Conservation (phyloP, 2,113 vertebrate genomes). For the Pollachius pollachius region DNA sequence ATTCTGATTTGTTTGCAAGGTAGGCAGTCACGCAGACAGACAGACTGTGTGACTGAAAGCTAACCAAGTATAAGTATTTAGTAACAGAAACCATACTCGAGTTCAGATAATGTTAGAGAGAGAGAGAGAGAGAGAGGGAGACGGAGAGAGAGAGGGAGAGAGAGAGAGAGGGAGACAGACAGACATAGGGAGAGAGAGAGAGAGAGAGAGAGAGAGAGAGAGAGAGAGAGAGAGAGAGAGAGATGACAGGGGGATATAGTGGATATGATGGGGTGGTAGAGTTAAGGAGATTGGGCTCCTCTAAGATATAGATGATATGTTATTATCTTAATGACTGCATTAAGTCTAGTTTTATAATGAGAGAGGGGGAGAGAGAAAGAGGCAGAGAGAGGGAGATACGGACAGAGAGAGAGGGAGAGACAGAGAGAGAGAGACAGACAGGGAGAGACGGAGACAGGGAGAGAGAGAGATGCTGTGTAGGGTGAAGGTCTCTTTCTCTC, state of each 20-base stretch:
- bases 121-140: slow-evolving; percentile 8
- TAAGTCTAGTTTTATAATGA: too few species aligned
- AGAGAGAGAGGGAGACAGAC: neutral
- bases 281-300: too few species aligned
- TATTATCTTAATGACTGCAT: too few species aligned
- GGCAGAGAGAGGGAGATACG: too few species aligned
- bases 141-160: neutral
- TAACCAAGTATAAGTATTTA: neutral
- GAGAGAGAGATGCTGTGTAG: too few species aligned
- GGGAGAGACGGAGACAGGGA: too few species aligned
- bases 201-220: slow-evolving; percentile 6
- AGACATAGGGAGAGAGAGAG: neutral
- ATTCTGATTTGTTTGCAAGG: neutral
- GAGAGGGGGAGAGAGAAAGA: too few species aligned
- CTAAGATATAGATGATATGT: too few species aligned
- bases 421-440: too few species aligned
- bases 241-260: neutral
- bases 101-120: neutral
- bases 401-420: too few species aligned
- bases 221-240: slow-evolving; percentile 1
- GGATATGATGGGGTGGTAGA: neutral
- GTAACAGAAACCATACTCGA: neutral
- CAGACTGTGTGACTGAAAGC: neutral
- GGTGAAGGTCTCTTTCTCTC: neutral
- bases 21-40: neutral